Conservation (phyloP, 2,113 vertebrate genomes). For the Ictalurus furcatus region DNA sequence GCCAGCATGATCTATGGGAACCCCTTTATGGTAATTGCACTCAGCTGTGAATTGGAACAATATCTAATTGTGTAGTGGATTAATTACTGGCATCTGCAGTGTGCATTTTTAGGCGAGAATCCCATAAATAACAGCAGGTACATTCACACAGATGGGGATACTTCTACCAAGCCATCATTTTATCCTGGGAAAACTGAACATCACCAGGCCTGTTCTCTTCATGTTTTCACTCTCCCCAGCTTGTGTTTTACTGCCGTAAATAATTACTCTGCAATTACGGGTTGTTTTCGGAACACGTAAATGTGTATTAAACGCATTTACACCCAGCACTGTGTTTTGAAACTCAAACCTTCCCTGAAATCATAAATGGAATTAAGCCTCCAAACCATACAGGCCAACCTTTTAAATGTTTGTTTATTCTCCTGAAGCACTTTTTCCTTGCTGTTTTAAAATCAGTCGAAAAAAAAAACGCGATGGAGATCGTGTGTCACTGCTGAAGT, state of each 20-base stretch:
- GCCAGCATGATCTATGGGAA: conserved; percentile 83
- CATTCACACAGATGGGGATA: conserved; percentile 86
- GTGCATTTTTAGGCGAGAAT: conserved; percentile 90
- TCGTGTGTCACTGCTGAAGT: conserved; percentile 39
- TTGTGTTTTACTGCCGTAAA: conserved; percentile 71
- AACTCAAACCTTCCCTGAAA: conserved; percentile 63
- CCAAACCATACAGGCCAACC: conserved; percentile 59
- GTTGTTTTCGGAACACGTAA: neutral
- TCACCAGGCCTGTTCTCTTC: conserved; percentile 63
- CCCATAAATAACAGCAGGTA: conserved; percentile 96
- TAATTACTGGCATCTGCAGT: conserved; percentile 94
- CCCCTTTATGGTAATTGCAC: conserved; percentile 95
- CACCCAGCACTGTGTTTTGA: conserved; percentile 57
- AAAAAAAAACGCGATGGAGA: conserved; percentile 45
- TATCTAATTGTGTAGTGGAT: conserved; percentile 98
- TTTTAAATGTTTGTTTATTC: conserved; percentile 61
- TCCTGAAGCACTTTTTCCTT: conserved; percentile 64
- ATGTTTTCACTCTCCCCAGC: conserved; percentile 61
- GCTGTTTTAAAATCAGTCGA: conserved; percentile 71
- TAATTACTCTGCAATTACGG: conserved; percentile 62
- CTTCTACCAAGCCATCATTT: conserved; percentile 79
- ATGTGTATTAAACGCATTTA: conserved; percentile 52
- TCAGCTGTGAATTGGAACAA: conserved; percentile 97
- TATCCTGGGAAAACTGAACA: conserved; percentile 79
- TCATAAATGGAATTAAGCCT: conserved; percentile 69